Percentiles rank a stretch among this genome's conserved stretches.
These are phyloP conservation scores for Australoheros scitulus DNA, from an alignment of 2,113 vertebrate species.

Conservation along the genomic window DNA sequence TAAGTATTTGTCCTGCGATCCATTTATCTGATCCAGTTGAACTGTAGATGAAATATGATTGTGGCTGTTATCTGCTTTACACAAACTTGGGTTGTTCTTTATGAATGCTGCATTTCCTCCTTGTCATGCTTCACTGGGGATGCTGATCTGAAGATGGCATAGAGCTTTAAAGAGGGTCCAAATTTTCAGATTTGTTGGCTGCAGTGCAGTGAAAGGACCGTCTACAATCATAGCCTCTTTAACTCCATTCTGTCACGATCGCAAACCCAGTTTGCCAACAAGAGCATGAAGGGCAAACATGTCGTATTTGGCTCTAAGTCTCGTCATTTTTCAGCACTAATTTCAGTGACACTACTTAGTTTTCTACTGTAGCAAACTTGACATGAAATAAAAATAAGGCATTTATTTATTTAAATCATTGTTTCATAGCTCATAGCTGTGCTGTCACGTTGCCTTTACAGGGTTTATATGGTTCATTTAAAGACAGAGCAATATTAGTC, in stretches of 20 bases:
- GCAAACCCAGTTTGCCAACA: slow-evolving; percentile 19
- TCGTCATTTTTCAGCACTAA: background rate
- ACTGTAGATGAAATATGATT: background rate
- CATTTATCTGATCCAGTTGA: slow-evolving; percentile 16
- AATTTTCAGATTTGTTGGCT: slow-evolving; percentile 24
- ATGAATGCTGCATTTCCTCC: slow-evolving; percentile 20
- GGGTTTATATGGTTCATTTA: background rate
- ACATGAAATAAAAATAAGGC: background rate
- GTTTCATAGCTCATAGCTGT: background rate
- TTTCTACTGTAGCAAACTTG: background rate
- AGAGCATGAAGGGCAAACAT: slow-evolving; percentile 2
- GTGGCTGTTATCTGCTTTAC: background rate
- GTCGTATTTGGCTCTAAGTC: background rate
- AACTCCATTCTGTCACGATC: slow-evolving; percentile 11
- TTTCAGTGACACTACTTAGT: background rate
- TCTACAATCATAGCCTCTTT: slow-evolving; percentile 11
- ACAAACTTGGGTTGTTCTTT: slow-evolving; percentile 12
- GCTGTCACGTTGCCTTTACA: background rate
- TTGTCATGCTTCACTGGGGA: slow-evolving; percentile 17
- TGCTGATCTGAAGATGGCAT: slow-evolving; percentile 19
- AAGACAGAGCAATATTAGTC: slow-evolving; percentile 22
- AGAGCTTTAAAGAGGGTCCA: slow-evolving; percentile 10
- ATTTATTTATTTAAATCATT: slow-evolving; percentile 1
- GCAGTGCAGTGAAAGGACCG: slow-evolving; percentile 6
- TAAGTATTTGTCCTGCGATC: slow-evolving; percentile 19